Conservation (phyloP, 1,140 invertebrate genomes). For the Aphelenchoides besseyi region DNA sequence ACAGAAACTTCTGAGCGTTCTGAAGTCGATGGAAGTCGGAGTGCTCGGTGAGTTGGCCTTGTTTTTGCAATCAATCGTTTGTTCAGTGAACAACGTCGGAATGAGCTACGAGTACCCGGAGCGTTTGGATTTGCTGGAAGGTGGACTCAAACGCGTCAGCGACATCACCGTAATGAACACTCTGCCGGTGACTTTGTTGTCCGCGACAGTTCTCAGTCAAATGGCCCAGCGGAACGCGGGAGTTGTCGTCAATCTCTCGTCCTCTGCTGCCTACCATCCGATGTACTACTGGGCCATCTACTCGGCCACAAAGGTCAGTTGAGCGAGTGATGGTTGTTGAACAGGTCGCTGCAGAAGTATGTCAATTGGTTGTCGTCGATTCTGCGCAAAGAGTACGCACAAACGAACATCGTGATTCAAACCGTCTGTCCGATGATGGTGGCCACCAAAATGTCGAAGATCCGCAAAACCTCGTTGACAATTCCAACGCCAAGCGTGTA, state of each 20-base stretch:
- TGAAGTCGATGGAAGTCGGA: slow-evolving; percentile 39
- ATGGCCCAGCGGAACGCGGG: slow-evolving; percentile 33
- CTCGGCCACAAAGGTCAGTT: slow-evolving; percentile 46
- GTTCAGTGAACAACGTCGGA: slow-evolving; percentile 47
- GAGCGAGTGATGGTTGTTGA: background rate
- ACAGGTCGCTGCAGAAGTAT: slow-evolving; percentile 33
- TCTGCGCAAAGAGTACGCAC: slow-evolving; percentile 36
- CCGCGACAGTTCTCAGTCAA: slow-evolving; percentile 32
- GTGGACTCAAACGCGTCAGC: slow-evolving; percentile 22
- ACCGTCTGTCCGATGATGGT: slow-evolving; percentile 47
- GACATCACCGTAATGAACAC: slow-evolving; percentile 46
- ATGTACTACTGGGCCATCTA: slow-evolving; percentile 35
- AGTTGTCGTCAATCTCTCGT: slow-evolving; percentile 40
- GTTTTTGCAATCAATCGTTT: slow-evolving; percentile 17
- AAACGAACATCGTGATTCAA: slow-evolving; percentile 33
- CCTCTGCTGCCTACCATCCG: slow-evolving; percentile 31
- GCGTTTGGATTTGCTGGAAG: slow-evolving; percentile 22
- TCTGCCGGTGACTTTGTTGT: slow-evolving; percentile 39
- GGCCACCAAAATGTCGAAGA: slow-evolving; percentile 44
- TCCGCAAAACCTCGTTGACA: slow-evolving; percentile 7
- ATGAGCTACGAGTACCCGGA: slow-evolving; percentile 43
- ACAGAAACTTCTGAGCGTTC: slow-evolving; percentile 30
- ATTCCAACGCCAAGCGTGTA: background rate
- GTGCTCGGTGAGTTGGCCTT: slow-evolving; percentile 35
- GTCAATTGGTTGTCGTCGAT: slow-evolving; percentile 30